phyloP scores from a whole-genome alignment of 2,113 vertebrate genomes.

The Anguilla rostrata region DNA sequence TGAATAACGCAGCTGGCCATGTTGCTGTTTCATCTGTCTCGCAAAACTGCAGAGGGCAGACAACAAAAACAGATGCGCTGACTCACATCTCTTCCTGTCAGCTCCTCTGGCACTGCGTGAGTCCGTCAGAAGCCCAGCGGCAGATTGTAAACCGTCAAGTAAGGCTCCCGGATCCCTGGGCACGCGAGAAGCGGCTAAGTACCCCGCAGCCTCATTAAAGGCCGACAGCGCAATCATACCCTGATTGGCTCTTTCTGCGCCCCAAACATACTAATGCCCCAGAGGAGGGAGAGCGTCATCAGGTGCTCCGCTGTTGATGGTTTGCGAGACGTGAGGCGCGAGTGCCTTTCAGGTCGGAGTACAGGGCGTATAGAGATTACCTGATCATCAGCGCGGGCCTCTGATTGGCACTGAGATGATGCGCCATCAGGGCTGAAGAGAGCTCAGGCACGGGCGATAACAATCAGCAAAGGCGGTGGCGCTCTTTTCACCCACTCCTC shows the following conservation, averaged over 20 bases:
- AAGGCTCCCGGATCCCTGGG: not conserved
- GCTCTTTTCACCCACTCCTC: conserved; percentile 8
- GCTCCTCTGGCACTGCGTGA: not conserved
- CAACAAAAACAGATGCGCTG: not conserved
- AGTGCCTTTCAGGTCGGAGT: not conserved
- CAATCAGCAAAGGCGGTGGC: conserved; percentile 28
- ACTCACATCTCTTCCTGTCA: not conserved
- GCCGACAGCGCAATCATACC: not conserved
- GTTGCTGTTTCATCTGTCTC: not conserved
- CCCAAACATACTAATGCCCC: not conserved
- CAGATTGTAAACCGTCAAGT: not conserved
- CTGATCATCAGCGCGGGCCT: not conserved
- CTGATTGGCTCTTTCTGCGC: not conserved
- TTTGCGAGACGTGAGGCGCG: not conserved
- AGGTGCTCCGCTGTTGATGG: not conserved
- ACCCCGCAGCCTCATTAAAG: not conserved
- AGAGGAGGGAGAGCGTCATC: not conserved
- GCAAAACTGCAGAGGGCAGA: not conserved
- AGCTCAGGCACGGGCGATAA: conserved; percentile 15
- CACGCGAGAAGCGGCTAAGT: not conserved
- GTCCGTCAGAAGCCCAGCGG: not conserved
- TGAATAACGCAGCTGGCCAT: conserved; percentile 6
- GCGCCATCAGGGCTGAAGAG: not conserved
- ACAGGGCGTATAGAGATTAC: not conserved
- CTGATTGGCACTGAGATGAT: not conserved